Base-by-base conservation (phyloP, 2,797 vertebrate genomes). In the Perdix hodgsoniae region DNA sequence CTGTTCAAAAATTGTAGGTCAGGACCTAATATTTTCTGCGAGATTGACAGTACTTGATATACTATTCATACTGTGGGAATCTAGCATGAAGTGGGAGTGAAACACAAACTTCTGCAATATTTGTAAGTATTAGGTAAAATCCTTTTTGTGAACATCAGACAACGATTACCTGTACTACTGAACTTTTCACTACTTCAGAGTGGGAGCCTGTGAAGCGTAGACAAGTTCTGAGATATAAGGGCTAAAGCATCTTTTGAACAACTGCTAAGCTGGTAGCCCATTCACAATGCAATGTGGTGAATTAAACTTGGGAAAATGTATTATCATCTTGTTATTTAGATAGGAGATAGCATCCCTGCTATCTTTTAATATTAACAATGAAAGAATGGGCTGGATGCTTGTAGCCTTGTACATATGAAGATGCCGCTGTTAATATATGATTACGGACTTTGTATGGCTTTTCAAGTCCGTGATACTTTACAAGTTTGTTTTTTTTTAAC, bases 1-100 rank as follows among this genome's bases (percentile, higher is more conserved):
- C 75, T 90, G n/a, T 86, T 95, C 76, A 83, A 65, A 42, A 93
- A 12, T 33, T 92, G 72, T 74, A 26, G 82, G 56, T 94, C 67
- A 94, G 23, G 57, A 93, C 93, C 78, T 50, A 74, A 40, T 54
- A 91, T 39, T 86, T 85, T 83, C 69, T 69, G n/a, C 42, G 73
- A 83, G 39, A 31, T 45, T 94, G 83, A 66, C 29, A 91, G 26
- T 23, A n/a, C 91, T 66, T 93, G 72, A 96, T 74, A 74, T 87
- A 54, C 42, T 67, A 39, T 35, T 75, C 61, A 14, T 72, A 71
- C 27, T 63, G 27, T 47, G 31, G 83, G 76, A 94, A n/a, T 84
- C 67, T 60, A 91, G 49, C 56, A n/a, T 61, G 75, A 92, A 77
- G 60, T 65, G 8, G 37, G 42, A 86, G 33, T 40, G 80, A 95